phyloP scores from a whole-genome alignment of 2,888 invertebrate genomes.

The Palloptera scutellata region DNA sequence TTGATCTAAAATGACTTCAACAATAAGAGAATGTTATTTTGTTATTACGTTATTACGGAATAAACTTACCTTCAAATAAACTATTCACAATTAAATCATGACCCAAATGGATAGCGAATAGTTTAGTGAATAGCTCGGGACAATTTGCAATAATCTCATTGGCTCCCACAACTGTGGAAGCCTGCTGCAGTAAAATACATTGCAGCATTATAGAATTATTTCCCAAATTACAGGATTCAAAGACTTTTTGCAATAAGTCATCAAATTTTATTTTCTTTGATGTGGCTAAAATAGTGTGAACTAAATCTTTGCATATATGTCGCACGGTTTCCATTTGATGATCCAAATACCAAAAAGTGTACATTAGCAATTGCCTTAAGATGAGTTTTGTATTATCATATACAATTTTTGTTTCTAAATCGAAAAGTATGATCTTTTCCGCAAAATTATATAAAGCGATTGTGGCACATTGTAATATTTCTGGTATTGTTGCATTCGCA shows the following conservation, averaged over 20 bases:
- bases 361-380: conserved; percentile 57
- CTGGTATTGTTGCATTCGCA: conserved; percentile 47
- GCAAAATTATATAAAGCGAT: conserved; percentile 51
- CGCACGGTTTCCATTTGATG: conserved; percentile 74
- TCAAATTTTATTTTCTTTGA: conserved; percentile 51
- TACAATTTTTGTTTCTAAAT: conserved; percentile 43
- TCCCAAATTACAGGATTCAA: conserved; percentile 47
- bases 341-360: conserved; percentile 70
- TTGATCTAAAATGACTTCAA: conserved; percentile 6
- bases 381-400: conserved; percentile 55
- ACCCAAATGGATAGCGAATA: conserved; percentile 52
- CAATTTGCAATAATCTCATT: conserved; percentile 45
- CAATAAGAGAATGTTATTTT: conserved; percentile 1
- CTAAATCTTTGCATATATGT: conserved; percentile 68
- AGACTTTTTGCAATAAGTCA: conserved; percentile 49
- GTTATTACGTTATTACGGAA: background rate
- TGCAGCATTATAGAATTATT: conserved; percentile 47
- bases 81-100: conserved; percentile 65
- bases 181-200: conserved; percentile 54
- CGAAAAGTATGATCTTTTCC: conserved; percentile 44
- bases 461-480: conserved; percentile 53
- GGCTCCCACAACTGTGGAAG: conserved; percentile 50
- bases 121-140: conserved; percentile 44
- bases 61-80: conserved; percentile 65
- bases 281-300: conserved; percentile 64